These are phyloP conservation scores for Cosmopolites sordidus DNA, from an alignment of 2,888 invertebrate genomes.

Conservation along the genomic window DNA sequence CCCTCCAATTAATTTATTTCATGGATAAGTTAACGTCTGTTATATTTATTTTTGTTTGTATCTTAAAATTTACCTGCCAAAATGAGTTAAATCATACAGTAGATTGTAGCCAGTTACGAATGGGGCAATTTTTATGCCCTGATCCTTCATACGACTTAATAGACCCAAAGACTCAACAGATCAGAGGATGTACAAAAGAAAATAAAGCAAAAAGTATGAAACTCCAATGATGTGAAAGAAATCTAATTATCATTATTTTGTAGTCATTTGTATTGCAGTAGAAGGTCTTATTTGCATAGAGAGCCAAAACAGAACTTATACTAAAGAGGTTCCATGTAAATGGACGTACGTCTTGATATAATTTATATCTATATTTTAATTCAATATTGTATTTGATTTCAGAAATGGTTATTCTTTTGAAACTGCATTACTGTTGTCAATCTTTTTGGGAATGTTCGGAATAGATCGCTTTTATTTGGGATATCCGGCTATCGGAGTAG, in stretches of 20 bases:
- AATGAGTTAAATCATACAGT: slow-evolving; percentile 32
- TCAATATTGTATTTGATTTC: too few relatives aligned
- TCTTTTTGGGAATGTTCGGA: slow-evolving; percentile 98
- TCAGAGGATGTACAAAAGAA: slow-evolving; percentile 71
- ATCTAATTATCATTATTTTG: neutral
- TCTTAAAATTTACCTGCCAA: too few relatives aligned
- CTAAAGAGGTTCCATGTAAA: slow-evolving; percentile 79
- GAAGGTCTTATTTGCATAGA: slow-evolving; percentile 78
- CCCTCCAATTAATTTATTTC: too few relatives aligned
- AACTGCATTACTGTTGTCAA: slow-evolving; percentile 85
- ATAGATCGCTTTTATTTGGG: slow-evolving; percentile 97
- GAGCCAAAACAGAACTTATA: slow-evolving; percentile 75
- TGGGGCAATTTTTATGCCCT: slow-evolving; percentile 81
- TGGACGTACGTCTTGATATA: slow-evolving; percentile 94
- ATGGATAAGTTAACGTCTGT: too few relatives aligned
- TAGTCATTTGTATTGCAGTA: slow-evolving; percentile 78
- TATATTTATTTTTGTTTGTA: too few relatives aligned
- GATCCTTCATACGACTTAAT: slow-evolving; percentile 73
- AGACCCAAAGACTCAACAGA: slow-evolving; percentile 85
- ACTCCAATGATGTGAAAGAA: neutral
- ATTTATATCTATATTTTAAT: too few relatives aligned
- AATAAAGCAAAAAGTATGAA: slow-evolving; percentile 72
- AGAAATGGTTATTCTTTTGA: slow-evolving; percentile 94
- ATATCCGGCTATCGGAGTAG: slow-evolving; percentile 90
- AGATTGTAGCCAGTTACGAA: slow-evolving; percentile 67